Evolutionary conservation across 2,888 invertebrate genomes (phyloP), one percentile per base, ranked within the genome.

Genomic region (Drosophila robusta): DNA sequence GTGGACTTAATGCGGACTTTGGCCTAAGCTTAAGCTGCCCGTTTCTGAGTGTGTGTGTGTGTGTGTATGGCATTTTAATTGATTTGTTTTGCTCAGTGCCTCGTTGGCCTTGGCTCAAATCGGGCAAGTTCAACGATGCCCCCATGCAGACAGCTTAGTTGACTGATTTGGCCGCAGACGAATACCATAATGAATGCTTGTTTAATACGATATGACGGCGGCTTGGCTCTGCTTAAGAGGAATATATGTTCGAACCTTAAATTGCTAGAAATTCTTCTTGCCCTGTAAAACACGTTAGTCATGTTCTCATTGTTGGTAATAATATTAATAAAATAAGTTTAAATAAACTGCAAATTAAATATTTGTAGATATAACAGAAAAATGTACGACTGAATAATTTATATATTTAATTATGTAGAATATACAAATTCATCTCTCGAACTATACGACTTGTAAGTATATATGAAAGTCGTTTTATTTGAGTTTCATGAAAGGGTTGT

Each of bases 1-100:
- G 83, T 88, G 88, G 81, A 81, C 79, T 81, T 79, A 75, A 69
- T 69, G 55, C 52, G 57, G 75, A 66, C 75, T 83, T 80, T 64
- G 45, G 68, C 55, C 70, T 55, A 75, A 72, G 75, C 73, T 18
- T 72, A 81, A 80, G 79, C 69, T 72, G 78, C 71, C 56, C 67
- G 56, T 63, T 46, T 46, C 22, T 34, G 7, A 18, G 16, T 52
- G 7, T 26, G 39, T 38, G 34, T 29, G 36, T 38, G 8, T 18
- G 32, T 56, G 14, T 46, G 38, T 42, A 26, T 58, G 63, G 57
- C 78, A 71, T 83, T 83, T 85, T 85, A 83, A 87, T 85, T 86
- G 86, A 87, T 86, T 85, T 85, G 86, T 87, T 88, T 77, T 87
- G 75, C 69, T 54, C 22, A 32, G 46, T 45, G 8, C 18, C 45